These are phyloP conservation scores for Netelia virgata DNA, from an alignment of 2,888 invertebrate species.

Conservation along the genomic window DNA sequence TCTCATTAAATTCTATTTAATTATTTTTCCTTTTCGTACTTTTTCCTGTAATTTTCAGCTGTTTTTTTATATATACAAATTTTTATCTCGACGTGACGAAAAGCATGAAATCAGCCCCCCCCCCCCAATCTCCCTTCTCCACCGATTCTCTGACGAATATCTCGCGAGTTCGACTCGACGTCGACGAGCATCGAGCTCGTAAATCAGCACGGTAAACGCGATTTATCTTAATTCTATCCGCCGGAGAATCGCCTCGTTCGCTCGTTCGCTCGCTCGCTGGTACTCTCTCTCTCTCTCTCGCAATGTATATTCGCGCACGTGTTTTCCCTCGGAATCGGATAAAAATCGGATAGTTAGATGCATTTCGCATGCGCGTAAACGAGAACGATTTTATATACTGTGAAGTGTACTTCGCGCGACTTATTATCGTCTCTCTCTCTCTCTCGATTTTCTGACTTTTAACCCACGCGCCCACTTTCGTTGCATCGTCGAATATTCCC, in stretches of 20 bases:
- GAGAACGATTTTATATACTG: background rate
- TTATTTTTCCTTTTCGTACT: background rate
- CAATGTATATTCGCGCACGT: slow-evolving; percentile 14
- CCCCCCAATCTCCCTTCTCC: background rate
- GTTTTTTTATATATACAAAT: too few species aligned
- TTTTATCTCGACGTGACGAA: too few species aligned
- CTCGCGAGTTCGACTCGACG: slow-evolving; percentile 33
- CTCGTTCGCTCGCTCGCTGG: slow-evolving; percentile 6
- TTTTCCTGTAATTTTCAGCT: too few species aligned
- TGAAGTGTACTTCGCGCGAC: background rate
- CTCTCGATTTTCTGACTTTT: background rate
- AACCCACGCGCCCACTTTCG: background rate
- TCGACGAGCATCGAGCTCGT: slow-evolving; percentile 66
- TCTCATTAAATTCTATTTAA: background rate
- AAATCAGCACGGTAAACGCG: slow-evolving; percentile 75
- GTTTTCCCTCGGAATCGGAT: background rate
- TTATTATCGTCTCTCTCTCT: too few species aligned
- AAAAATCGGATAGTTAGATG: background rate
- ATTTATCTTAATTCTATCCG: slow-evolving; percentile 79
- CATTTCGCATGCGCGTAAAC: too few species aligned
- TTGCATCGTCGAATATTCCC: background rate
- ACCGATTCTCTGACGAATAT: slow-evolving; percentile 46
- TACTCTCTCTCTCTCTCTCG: too few species aligned
- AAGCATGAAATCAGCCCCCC: too few species aligned
- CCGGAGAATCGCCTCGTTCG: slow-evolving; percentile 62